Base-by-base conservation (phyloP, 2,113 vertebrate species). In the Hippocampus barbouri region DNA sequence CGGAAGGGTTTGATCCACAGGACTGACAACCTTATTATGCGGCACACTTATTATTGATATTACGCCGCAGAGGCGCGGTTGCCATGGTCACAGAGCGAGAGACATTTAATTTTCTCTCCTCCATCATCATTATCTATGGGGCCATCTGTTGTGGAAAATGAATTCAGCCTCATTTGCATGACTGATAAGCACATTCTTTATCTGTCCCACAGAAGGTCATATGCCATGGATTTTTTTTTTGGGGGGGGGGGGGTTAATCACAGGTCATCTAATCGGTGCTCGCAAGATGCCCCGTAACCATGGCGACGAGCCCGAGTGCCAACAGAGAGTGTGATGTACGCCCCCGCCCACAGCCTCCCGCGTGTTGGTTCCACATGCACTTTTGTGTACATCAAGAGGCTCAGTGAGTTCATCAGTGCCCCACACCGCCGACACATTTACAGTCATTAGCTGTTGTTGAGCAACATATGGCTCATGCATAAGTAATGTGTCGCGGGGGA, bases 61-160 rank as follows among this genome's bases (percentile, higher is more conserved):
- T 96, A 97, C 94, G 94, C 95, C 93, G 94, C 86, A 87, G 88
- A 90, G 94, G 94, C 94, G 91, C 85, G 92, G 97, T 99, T 99
- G 96, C 97, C 96, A 99, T 99, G 96, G 94, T 94, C 96, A 98
- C 97, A 94, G 91, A 94, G 95, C 95, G 90, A 97, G 96, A 98
- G 96, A 98, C 96, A 97, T 98, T 98, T 97, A 97, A 99, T 99
- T 98, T 99, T 98, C 96, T 98, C 96, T 98, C 96, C 95, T 97
- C 96, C 96, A 98, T 99, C 97, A 98, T 99, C 97, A 98, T 98
- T 99, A 99, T 99, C 97, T 98, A 98, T 97, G 96, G 96, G 97
- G 96, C 97, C 97, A 99, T 99, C 27, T 99, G 97, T 98, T 99
- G 96, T 99, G 96, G 96, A 99, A 98, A 98, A 99, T 99, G 97